Evolutionary conservation across 2,888 invertebrate genomes (phyloP).

Genomic region (Harpagoxenus sublaevis): DNA sequence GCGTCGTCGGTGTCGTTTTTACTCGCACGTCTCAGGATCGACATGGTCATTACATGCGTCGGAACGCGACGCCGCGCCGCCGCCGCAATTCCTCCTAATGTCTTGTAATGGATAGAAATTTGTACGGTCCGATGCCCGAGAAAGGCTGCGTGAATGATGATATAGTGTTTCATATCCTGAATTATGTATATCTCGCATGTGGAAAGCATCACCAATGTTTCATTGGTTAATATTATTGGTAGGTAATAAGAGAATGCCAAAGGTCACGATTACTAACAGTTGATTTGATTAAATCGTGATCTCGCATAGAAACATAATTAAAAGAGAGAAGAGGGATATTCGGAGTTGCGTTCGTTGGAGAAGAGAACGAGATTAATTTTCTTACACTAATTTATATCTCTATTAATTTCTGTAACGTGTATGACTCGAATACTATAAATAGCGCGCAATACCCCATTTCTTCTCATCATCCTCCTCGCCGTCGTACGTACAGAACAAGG

Average conservation of each 20-base stretch:
- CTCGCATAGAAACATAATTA: neutral
- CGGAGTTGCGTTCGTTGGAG: neutral
- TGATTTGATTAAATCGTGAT: constrained; percentile 24
- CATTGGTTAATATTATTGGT: neutral
- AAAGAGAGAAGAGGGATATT: neutral
- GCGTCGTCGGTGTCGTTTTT: constrained; percentile 44
- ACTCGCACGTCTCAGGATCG: constrained; percentile 36
- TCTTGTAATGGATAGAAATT: constrained; percentile 40
- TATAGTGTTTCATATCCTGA: constrained; percentile 8
- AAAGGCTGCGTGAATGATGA: neutral
- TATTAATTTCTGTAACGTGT: constrained; percentile 43
- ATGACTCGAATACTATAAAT: constrained; percentile 41
- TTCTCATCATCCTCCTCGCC: constrained; percentile 28
- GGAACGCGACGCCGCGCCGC: neutral
- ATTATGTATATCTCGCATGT: neutral
- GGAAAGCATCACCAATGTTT: neutral
- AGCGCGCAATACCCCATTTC: constrained; percentile 26
- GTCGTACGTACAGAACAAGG: constrained; percentile 25
- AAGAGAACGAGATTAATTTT: constrained; percentile 31
- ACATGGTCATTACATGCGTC: constrained; percentile 38
- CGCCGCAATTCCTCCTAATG: constrained; percentile 34
- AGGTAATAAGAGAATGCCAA: neutral
- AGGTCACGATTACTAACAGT: neutral
- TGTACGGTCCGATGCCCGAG: neutral
- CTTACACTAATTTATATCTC: constrained; percentile 33